A percentile compares a stretch with the other conserved stretches of the same genome.
Conservation (phyloP, 2,888 invertebrate species). For the Helleia helle region DNA sequence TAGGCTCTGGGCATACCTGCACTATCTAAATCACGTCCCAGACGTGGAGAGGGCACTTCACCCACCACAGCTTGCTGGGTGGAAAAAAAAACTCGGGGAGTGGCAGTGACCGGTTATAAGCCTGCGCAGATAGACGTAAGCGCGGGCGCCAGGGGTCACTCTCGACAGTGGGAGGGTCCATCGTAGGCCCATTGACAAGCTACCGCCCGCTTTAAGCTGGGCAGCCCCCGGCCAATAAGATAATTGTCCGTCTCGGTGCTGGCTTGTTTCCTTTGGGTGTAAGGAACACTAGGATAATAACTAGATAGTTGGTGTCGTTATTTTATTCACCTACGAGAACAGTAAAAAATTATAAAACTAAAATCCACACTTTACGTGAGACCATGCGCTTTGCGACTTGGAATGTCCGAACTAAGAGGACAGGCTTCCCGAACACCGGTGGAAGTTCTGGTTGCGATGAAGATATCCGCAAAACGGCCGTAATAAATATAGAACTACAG, state of each 20-base stretch:
- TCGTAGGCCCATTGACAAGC: slow-evolving; percentile 8
- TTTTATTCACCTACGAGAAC: slow-evolving; percentile 6
- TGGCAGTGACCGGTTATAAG: too few species aligned
- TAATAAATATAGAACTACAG: slow-evolving; percentile 15
- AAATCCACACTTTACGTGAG: not conserved
- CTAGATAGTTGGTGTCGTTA: slow-evolving; percentile 9
- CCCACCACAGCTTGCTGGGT: too few species aligned
- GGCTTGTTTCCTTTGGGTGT: slow-evolving; percentile 8
- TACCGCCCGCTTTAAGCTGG: slow-evolving; percentile 10
- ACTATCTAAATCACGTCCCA: too few species aligned
- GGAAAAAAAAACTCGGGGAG: too few species aligned
- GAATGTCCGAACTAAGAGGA: slow-evolving; percentile 8
- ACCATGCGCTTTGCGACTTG: slow-evolving; percentile 5
- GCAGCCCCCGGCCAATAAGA: slow-evolving; percentile 3
- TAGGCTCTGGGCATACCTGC: too few species aligned
- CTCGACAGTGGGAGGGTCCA: slow-evolving; percentile 9
- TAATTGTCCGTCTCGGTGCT: slow-evolving; percentile 10
- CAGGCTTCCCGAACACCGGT: too few species aligned
- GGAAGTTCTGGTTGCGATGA: not conserved
- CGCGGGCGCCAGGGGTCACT: too few species aligned
- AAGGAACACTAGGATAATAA: slow-evolving; percentile 1
- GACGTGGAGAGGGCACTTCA: too few species aligned
- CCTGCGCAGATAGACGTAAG: too few species aligned
- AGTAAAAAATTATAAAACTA: not conserved
- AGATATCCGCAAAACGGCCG: slow-evolving; percentile 8